Evolutionary conservation across 2,888 invertebrate genomes (phyloP).

Genomic region (Nomada hirtipes): DNA sequence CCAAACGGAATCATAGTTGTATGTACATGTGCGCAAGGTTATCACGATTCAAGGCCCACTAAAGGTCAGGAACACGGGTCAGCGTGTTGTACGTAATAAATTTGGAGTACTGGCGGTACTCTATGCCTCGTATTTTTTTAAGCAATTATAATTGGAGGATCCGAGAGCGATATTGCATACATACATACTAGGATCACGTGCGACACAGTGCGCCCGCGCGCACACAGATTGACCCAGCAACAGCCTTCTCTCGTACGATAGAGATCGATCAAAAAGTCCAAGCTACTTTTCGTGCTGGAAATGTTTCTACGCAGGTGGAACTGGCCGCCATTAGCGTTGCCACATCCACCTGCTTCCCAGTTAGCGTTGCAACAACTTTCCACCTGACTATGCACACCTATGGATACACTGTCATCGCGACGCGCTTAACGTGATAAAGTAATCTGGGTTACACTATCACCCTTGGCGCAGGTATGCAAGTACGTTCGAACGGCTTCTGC

Average conservation of each 20-base stretch:
- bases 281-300: conserved; percentile 37
- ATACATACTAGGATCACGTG: background rate
- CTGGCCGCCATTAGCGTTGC: conserved; percentile 10
- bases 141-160: too few species aligned
- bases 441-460: conserved; percentile 57
- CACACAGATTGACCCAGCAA: background rate
- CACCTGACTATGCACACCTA: conserved; percentile 5
- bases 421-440: conserved; percentile 52
- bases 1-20: too few species aligned
- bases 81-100: background rate
- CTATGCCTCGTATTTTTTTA: too few species aligned
- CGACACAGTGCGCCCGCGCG: background rate
- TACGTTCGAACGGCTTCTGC: conserved; percentile 30
- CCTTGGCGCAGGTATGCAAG: background rate
- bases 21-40: background rate
- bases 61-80: background rate
- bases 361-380: conserved; percentile 34
- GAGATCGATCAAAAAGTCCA: conserved; percentile 26
- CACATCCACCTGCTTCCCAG: background rate
- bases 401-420: conserved; percentile 26
- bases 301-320: conserved; percentile 44
- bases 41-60: background rate
- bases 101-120: too few species aligned
- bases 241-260: conserved; percentile 19
- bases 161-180: background rate